Evolutionary conservation across 92 coral and sea anemone species (phyloP).

Genomic region (Scolanthus callimorphus): DNA sequence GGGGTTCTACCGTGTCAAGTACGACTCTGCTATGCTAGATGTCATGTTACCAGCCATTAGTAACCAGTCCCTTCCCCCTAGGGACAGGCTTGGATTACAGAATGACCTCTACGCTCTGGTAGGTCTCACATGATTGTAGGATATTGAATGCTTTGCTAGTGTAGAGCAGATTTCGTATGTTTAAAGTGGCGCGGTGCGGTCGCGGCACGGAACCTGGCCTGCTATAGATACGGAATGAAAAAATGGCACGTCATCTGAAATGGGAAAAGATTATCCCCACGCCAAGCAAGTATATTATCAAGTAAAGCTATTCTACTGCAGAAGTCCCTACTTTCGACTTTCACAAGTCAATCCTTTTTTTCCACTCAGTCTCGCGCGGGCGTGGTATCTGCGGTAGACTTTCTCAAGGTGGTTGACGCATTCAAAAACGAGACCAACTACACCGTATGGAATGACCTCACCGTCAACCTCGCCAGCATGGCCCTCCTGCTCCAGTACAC

Average conservation of each 20-base stretch:
- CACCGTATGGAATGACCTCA: constrained; percentile 95
- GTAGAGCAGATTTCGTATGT: no score
- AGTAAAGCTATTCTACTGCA: no score
- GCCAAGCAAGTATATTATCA: no score
- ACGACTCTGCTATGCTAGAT: constrained; percentile 77
- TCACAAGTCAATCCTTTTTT: no score
- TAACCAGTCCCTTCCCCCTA: constrained; percentile 77
- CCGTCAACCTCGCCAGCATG: constrained; percentile 65
- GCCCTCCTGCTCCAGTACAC: constrained; percentile 79
- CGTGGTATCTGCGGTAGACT: constrained; percentile 68
- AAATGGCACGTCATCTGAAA: no score
- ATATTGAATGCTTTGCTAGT: no score
- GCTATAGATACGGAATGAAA: no score
- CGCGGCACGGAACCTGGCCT: no score
- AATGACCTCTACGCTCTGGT: constrained; percentile 97
- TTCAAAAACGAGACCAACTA: constrained; percentile 75
- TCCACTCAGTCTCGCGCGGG: constrained; percentile 83
- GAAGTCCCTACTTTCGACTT: no score
- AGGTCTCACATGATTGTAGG: no score
- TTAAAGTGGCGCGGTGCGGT: no score
- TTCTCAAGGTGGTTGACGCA: constrained; percentile 83
- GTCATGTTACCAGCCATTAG: constrained; percentile 79
- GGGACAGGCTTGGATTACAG: constrained; percentile 89
- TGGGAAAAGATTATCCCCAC: no score
- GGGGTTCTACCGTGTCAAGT: constrained; percentile 90